A percentile compares a stretch with the other conserved stretches of the same genome.
These are phyloP conservation scores for Seriola aureovittata DNA, from an alignment of 2,113 vertebrate species.

Conservation along the genomic window DNA sequence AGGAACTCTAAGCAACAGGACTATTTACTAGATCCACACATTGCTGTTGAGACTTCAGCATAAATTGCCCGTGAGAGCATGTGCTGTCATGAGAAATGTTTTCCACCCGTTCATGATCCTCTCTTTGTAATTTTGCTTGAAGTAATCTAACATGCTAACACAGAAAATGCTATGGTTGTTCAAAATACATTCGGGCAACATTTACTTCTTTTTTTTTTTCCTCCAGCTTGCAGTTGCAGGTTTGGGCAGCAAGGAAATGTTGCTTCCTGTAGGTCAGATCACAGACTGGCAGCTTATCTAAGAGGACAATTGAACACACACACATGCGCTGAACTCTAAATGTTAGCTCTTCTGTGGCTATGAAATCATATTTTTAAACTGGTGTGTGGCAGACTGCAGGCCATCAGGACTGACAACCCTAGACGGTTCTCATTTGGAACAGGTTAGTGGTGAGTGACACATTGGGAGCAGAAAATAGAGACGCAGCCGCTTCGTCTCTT, in stretches of 20 bases:
- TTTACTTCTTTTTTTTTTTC: neutral
- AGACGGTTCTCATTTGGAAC: constrained; percentile 49
- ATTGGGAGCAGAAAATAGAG: constrained; percentile 58
- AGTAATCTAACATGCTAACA: constrained; percentile 14
- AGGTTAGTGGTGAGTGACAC: constrained; percentile 62
- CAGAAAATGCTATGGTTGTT: neutral
- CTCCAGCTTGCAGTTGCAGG: constrained; percentile 3
- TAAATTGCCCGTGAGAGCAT: constrained; percentile 2
- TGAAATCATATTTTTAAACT: constrained; percentile 57
- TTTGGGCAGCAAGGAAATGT: constrained; percentile 59
- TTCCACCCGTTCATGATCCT: constrained; percentile 15
- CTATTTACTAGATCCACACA: constrained; percentile 33
- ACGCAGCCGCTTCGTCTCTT: constrained; percentile 12
- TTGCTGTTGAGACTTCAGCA: constrained; percentile 18
- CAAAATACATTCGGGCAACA: neutral
- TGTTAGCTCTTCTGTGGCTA: constrained; percentile 15
- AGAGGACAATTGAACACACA: constrained; percentile 35
- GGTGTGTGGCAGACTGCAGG: constrained; percentile 28
- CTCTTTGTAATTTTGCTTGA: constrained; percentile 34
- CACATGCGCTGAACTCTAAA: neutral
- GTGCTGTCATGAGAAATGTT: constrained; percentile 31
- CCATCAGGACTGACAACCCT: constrained; percentile 28
- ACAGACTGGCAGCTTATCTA: constrained; percentile 38
- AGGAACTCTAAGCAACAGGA: constrained; percentile 29
- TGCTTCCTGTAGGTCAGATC: constrained; percentile 66